Base-by-base conservation (phyloP, 2,113 vertebrate genomes). In the Toxotes chatareus region DNA sequence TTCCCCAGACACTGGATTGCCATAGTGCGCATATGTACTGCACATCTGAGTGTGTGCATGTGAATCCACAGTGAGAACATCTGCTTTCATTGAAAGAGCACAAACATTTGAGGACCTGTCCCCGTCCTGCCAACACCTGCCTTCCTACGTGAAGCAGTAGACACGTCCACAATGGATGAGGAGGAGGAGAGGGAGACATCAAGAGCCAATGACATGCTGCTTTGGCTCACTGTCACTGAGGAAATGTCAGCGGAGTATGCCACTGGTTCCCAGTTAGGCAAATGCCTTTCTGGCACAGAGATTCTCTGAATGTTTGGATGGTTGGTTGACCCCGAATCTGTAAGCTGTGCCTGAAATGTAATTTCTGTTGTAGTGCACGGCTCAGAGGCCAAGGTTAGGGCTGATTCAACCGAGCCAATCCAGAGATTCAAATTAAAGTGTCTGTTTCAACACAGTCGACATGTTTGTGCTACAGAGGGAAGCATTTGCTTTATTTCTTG, bases 61-160 rank as follows among this genome's bases (percentile, higher is more conserved):
- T 79, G 71, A 55, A 61, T 60, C 75, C 65, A 62, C 17, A 38
- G 36, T 19, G 64, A 76, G 75, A 91, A 86, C 76, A 88, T 73
- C 76, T 86, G 82, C 88, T 86, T 79, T 68, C 86, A 86, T 11
- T 80, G 76, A 88, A 87, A 87, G 67, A 89, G 83, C 76, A 44
- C 66, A 86, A 82, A 81, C 79, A 88, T 89, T 89, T 90, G 88
- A 92, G 81, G 83, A 88, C 73, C 83, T 55, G 69, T 91, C 90
- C 76, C 69, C 68, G 3, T 90, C 87, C 89, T 94, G 89, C 91
- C 94, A 91, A 90, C 88, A 90, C 89, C 91, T 93, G 91, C 77
- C 90, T 89, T 51, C 63, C 84, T 69, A 72, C 83, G 73, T 82
- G 82, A 88, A 72, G 87, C 80, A 8, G 61, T 2, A 65, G 92